Percentiles rank a stretch among this genome's conserved stretches.
These are phyloP conservation scores for Poecilobothrus nobilitatus DNA, from an alignment of 2,888 invertebrate species.

Conservation along the genomic window DNA sequence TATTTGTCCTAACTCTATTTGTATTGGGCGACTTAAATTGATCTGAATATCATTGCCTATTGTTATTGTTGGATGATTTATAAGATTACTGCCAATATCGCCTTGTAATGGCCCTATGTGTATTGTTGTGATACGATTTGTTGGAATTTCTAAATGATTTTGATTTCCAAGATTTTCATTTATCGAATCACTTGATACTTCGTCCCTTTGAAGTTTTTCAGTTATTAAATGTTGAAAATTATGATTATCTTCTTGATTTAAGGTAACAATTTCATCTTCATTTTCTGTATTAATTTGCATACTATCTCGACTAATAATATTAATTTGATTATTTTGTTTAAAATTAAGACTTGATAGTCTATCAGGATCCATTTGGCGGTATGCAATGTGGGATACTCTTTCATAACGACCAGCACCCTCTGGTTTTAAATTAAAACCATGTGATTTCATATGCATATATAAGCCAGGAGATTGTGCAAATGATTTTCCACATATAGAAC, in stretches of 20 bases:
- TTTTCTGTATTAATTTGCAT: not conserved
- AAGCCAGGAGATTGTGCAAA: constrained; percentile 8
- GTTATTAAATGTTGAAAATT: not conserved
- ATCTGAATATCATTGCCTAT: not conserved
- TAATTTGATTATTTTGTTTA: not conserved
- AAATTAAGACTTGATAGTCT: not conserved
- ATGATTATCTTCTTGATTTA: not conserved
- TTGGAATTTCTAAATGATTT: not conserved
- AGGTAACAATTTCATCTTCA: not conserved
- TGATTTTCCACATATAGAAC: constrained; percentile 15
- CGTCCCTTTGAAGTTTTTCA: not conserved
- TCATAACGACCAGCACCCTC: constrained; percentile 9
- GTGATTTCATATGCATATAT: constrained; percentile 11
- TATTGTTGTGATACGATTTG: not conserved
- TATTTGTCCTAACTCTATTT: not conserved
- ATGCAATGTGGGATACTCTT: constrained; percentile 2
- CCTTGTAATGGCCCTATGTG: not conserved
- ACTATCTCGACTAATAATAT: not conserved
- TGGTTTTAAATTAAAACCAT: constrained; percentile 10
- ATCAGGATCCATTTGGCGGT: constrained; percentile 4
- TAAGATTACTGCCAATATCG: not conserved
- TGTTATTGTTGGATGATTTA: not conserved
- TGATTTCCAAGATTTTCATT: not conserved
- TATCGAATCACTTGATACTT: not conserved
- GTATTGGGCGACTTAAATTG: not conserved